Percentiles rank a stretch among this genome's conserved stretches.
These are phyloP conservation scores for Volucella zonaria DNA, from an alignment of 2,888 invertebrate genomes.

Conservation along the genomic window DNA sequence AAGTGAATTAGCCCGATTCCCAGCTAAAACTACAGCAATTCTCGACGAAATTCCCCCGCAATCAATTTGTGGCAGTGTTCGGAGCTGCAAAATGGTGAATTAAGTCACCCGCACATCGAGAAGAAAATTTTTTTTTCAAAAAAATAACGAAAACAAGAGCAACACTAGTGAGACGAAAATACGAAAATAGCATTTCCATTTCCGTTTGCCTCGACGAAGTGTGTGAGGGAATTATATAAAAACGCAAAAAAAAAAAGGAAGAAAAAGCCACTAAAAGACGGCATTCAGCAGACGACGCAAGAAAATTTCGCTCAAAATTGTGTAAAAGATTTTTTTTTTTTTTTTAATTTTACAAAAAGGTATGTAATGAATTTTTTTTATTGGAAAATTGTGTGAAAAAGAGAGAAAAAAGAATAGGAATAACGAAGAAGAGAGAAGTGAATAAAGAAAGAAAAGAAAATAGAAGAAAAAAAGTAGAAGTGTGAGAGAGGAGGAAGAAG, in stretches of 20 bases:
- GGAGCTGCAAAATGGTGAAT: conserved; percentile 32
- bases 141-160: conserved; percentile 72
- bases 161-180: conserved; percentile 61
- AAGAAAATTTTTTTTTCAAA: conserved; percentile 53
- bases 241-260: conserved; percentile 23
- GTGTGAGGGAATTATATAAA: conserved; percentile 69
- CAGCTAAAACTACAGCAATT: conserved; percentile 34
- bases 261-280: conserved; percentile 9
- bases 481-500: conserved; percentile 39
- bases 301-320: conserved; percentile 58
- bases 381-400: conserved; percentile 70
- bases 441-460: conserved; percentile 65
- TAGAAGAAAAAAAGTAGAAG: conserved; percentile 63
- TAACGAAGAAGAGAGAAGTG: conserved; percentile 60
- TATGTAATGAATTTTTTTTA: conserved; percentile 68
- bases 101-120: conserved; percentile 1
- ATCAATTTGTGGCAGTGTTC: conserved; percentile 16
- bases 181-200: conserved; percentile 73
- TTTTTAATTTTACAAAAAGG: conserved; percentile 42
- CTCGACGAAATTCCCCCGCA: background rate
- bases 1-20: conserved; percentile 49
- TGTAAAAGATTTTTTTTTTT: conserved; percentile 42
- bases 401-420: conserved; percentile 30
- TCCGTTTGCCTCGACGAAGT: conserved; percentile 23
- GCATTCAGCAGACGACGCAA: conserved; percentile 17